phyloP scores from a whole-genome alignment of 2,888 invertebrate species.

The Corythucha ciliata region DNA sequence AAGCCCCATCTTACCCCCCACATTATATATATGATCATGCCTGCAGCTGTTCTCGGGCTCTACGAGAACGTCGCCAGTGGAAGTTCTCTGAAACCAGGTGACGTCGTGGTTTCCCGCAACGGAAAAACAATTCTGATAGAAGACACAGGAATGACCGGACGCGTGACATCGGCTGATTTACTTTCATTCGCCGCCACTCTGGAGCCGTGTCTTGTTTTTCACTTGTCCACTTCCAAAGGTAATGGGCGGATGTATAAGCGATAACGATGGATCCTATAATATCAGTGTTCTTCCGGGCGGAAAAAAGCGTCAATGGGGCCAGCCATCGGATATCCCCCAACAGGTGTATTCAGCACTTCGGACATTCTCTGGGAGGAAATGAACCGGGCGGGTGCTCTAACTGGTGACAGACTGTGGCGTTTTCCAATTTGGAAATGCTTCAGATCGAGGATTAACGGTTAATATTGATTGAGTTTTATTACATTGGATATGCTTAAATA shows the following conservation, averaged over 20 bases:
- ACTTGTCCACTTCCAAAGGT: conserved; percentile 52
- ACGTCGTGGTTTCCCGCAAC: conserved; percentile 24
- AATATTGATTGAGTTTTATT: no score
- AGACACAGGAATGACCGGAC: conserved; percentile 48
- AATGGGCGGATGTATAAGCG: background rate
- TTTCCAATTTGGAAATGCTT: conserved; percentile 45
- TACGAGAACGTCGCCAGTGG: conserved; percentile 28
- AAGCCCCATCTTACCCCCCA: no score
- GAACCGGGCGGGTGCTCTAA: conserved; percentile 46
- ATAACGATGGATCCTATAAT: background rate
- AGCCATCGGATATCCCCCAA: conserved; percentile 48
- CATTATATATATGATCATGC: no score
- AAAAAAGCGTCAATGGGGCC: conserved; percentile 26
- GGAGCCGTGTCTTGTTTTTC: conserved; percentile 55
- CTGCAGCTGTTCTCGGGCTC: conserved; percentile 22
- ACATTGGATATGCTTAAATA: no score
- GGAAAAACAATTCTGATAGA: conserved; percentile 56
- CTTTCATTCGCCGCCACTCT: conserved; percentile 46
- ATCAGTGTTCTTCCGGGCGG: background rate
- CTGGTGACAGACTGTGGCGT: conserved; percentile 55
- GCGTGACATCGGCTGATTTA: conserved; percentile 41
- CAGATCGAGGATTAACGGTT: conserved; percentile 24
- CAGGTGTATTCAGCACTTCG: conserved; percentile 50
- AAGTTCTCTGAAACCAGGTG: conserved; percentile 24
- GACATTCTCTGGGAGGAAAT: conserved; percentile 47